These are phyloP conservation scores for Stegostoma tigrinum DNA, from an alignment of 2,113 vertebrate species.

Conservation along the genomic window DNA sequence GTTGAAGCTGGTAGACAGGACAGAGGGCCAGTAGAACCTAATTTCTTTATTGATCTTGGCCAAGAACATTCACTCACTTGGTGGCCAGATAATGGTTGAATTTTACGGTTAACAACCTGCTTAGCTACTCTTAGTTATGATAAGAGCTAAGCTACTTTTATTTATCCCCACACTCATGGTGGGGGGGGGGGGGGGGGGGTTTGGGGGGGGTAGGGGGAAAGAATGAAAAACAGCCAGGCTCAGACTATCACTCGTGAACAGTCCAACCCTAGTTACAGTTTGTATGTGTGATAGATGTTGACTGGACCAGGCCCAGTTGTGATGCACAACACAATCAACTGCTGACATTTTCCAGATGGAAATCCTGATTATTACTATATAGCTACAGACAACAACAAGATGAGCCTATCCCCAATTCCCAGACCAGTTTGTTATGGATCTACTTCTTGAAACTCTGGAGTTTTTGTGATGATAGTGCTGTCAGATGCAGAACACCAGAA, in stretches of 20 bases:
- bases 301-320: not conserved
- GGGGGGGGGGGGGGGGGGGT: too few species aligned
- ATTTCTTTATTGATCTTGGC: not conserved
- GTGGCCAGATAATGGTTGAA: not conserved
- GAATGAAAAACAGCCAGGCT: not conserved
- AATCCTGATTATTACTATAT: not conserved
- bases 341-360: not conserved
- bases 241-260: not conserved
- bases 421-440: not conserved
- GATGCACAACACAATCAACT: not conserved
- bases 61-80: not conserved
- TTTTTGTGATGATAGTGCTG: not conserved
- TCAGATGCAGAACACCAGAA: not conserved
- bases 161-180: not conserved
- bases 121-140: not conserved
- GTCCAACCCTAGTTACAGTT: not conserved
- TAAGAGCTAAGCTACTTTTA: not conserved
- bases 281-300: not conserved
- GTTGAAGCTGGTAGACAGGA: too few species aligned
- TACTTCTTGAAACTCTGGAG: not conserved
- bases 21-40: not conserved
- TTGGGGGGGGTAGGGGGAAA: too few species aligned
- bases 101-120: not conserved
- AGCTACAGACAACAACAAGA: not conserved
- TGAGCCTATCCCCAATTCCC: not conserved